These are phyloP conservation scores for Campoplex capitator DNA, from an alignment of 2,888 invertebrate species.

Conservation along the genomic window DNA sequence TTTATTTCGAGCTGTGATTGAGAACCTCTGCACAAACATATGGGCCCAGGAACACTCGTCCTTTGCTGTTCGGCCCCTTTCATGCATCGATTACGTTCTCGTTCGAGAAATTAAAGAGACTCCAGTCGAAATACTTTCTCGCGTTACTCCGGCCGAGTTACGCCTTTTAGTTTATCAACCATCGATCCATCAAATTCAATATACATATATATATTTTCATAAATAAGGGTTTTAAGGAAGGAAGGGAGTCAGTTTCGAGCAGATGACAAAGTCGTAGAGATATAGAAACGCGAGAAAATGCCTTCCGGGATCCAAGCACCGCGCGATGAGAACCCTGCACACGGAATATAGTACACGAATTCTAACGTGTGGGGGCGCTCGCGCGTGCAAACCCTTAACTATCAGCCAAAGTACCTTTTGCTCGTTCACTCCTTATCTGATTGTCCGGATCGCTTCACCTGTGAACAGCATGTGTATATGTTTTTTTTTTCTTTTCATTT, in stretches of 20 bases:
- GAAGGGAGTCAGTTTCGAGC: conserved; percentile 18
- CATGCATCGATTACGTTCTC: background rate
- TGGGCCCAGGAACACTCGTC: conserved; percentile 30
- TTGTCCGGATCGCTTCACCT: conserved; percentile 77
- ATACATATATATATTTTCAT: background rate
- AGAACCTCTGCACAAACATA: conserved; percentile 69
- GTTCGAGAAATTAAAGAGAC: background rate
- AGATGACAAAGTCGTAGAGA: conserved; percentile 64
- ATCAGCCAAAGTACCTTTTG: conserved; percentile 48
- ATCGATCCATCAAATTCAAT: conserved; percentile 15
- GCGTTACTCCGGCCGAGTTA: background rate
- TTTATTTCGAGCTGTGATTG: conserved; percentile 66
- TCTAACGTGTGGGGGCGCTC: conserved; percentile 49
- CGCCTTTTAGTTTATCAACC: background rate
- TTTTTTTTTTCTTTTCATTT: conserved; percentile 16
- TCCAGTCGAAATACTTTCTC: background rate
- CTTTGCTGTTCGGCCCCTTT: background rate
- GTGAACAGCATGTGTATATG: conserved; percentile 78
- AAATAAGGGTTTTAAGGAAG: conserved; percentile 6
- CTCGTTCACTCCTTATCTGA: conserved; percentile 74
- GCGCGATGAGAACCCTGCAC: conserved; percentile 12
- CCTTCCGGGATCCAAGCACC: conserved; percentile 26
- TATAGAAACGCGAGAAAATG: conserved; percentile 32
- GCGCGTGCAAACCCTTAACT: conserved; percentile 52
- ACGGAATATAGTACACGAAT: conserved; percentile 3